phyloP scores from a whole-genome alignment of 2,113 vertebrate genomes.

The Prionailurus viverrinus region DNA sequence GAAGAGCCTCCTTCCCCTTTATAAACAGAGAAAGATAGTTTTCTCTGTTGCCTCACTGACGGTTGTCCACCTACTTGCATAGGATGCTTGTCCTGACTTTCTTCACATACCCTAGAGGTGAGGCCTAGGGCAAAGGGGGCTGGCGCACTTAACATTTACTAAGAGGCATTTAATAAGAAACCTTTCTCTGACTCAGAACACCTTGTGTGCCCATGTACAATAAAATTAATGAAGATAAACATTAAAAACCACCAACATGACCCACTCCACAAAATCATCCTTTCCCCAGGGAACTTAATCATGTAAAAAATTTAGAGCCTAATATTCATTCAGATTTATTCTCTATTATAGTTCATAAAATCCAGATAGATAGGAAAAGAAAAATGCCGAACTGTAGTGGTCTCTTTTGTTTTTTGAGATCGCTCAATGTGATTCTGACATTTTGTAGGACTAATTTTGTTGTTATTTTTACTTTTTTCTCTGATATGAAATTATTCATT shows the following conservation, averaged over 20 bases:
- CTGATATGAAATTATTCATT: not conserved
- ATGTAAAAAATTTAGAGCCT: not conserved
- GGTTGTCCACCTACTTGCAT: not conserved
- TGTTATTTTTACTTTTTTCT: not conserved
- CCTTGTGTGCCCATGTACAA: not conserved
- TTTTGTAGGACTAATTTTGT: not conserved
- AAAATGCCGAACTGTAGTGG: not conserved
- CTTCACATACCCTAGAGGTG: not conserved
- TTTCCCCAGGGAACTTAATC: not conserved
- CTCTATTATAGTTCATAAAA: not conserved
- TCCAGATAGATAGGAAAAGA: not conserved
- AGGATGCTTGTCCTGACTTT: not conserved
- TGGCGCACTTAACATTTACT: not conserved
- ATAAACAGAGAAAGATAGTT: not conserved
- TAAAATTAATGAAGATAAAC: slow-evolving; percentile 27
- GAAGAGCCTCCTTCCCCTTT: not conserved
- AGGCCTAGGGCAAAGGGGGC: not conserved
- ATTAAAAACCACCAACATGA: not conserved
- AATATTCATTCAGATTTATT: not conserved
- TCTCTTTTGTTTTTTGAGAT: not conserved
- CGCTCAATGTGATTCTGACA: not conserved
- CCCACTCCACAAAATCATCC: not conserved
- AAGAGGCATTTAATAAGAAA: not conserved
- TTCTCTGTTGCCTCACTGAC: not conserved
- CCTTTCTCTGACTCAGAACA: not conserved